Evolutionary conservation across 2,113 vertebrate species (phyloP).

Genomic region (Lanius ludovicianus): DNA sequence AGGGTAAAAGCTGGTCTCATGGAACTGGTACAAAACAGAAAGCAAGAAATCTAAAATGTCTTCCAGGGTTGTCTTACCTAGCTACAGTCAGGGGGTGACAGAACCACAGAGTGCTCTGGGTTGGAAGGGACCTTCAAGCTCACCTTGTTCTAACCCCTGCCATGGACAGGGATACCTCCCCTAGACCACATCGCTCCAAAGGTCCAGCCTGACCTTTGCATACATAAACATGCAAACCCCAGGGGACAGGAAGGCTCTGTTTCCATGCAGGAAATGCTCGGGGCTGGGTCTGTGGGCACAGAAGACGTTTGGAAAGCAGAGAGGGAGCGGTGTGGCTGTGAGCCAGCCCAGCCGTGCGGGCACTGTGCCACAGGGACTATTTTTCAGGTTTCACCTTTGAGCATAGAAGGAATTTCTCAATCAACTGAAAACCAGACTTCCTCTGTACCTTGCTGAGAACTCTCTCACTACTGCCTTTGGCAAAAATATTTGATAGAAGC

Average conservation of each 20-base stretch:
- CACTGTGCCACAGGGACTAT: fast-evolving
- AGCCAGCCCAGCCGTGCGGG: fast-evolving
- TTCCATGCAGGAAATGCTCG: background rate
- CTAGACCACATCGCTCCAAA: background rate
- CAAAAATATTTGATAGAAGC: background rate
- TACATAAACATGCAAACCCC: fast-evolving
- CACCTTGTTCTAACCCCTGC: background rate
- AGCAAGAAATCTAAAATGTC: background rate
- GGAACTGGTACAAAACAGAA: background rate
- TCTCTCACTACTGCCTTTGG: background rate
- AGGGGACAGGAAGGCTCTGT: background rate
- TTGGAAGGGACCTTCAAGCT: background rate
- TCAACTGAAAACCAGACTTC: background rate
- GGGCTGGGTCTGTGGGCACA: background rate
- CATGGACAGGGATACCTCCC: background rate
- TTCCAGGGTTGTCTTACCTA: background rate
- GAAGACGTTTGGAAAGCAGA: fast-evolving
- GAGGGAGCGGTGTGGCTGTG: fast-evolving
- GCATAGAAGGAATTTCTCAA: background rate
- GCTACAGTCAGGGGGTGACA: background rate
- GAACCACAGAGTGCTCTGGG: background rate
- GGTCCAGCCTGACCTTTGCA: background rate
- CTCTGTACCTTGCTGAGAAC: background rate
- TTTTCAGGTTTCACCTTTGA: background rate
- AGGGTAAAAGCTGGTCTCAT: background rate